These are phyloP conservation scores for Limnephilus auricula DNA, from an alignment of 2,888 invertebrate species.

Conservation along the genomic window DNA sequence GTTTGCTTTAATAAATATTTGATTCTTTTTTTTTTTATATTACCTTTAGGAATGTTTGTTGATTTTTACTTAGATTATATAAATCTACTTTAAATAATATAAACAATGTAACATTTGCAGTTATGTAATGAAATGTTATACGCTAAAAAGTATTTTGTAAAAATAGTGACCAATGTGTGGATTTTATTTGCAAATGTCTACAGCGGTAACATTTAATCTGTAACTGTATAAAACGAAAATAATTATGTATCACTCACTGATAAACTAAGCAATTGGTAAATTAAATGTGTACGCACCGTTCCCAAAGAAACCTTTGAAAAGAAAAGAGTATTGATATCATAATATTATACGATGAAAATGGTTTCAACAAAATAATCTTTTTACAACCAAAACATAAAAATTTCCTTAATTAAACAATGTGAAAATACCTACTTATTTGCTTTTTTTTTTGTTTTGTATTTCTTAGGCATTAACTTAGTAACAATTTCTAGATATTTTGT, in stretches of 20 bases:
- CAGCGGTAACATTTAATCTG: background rate
- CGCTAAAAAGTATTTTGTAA: background rate
- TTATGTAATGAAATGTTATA: background rate
- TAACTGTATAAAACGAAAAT: background rate
- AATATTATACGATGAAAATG: background rate
- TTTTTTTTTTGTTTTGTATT: background rate
- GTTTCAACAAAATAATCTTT: background rate
- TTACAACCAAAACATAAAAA: background rate
- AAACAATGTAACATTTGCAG: background rate
- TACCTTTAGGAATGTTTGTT: background rate
- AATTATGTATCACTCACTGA: conserved; percentile 17
- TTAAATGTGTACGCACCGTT: conserved; percentile 19
- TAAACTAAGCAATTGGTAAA: conserved; percentile 34
- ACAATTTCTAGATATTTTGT: no score
- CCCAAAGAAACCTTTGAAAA: background rate
- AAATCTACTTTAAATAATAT: background rate
- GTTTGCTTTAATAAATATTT: background rate
- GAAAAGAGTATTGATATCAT: background rate
- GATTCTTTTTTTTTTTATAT: background rate
- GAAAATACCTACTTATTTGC: background rate
- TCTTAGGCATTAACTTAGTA: no score
- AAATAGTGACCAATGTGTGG: background rate
- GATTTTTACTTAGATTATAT: background rate
- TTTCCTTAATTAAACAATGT: background rate
- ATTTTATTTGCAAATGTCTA: background rate